Base-by-base conservation (phyloP, 2,888 invertebrate genomes). In the Odontomyia ornata region DNA sequence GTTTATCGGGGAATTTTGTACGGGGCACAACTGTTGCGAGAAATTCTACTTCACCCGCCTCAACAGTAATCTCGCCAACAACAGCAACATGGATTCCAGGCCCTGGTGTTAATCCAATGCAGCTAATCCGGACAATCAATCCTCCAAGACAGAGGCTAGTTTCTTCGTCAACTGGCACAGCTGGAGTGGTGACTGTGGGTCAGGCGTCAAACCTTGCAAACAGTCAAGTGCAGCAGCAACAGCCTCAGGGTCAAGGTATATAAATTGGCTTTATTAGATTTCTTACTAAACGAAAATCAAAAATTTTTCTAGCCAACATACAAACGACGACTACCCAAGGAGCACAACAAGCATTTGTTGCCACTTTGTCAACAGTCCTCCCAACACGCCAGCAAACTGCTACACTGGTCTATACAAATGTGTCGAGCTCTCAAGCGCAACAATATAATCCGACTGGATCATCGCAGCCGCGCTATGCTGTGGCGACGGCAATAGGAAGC, bases 351-450 rank as follows among this genome's bases (percentile, higher is more conserved):
- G 84, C 86, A 0, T 87, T 85, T 81, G 87, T 87, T n/a, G 85
- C 87, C 1, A 83, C 83, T 1, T 76, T 83, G 56, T 83, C 83
- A 2, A 84, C 86, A 0, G 87, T 87, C 0, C 46, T 87, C 69
- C 86, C 86, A 21, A 86, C 85, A 1, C 83, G 85, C 0, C 85
- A 84, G 75, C 85, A 84, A 78, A 82, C 83, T 18, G 86, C 87
- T 9, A 86, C 87, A 0, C 82, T 87, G 0, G 86, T 87, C 3
- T 87, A 87, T 77, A 84, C 85, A 0, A 86, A 85, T 79, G 84
- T 86, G 0, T 82, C 83, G 0, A 81, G 82, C 21, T 80, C 83
- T 2, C 85, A 84, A 25, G 79, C 81, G 13, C 62, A 64, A 18
- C 86, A 84, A 77, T 86, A 85, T n/a, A 86, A 84, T 82, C 83